Percentiles rank a stretch among this genome's conserved stretches.
These are phyloP conservation scores for Megalops cyprinoides DNA, from an alignment of 2,797 vertebrate genomes.

Conservation along the genomic window DNA sequence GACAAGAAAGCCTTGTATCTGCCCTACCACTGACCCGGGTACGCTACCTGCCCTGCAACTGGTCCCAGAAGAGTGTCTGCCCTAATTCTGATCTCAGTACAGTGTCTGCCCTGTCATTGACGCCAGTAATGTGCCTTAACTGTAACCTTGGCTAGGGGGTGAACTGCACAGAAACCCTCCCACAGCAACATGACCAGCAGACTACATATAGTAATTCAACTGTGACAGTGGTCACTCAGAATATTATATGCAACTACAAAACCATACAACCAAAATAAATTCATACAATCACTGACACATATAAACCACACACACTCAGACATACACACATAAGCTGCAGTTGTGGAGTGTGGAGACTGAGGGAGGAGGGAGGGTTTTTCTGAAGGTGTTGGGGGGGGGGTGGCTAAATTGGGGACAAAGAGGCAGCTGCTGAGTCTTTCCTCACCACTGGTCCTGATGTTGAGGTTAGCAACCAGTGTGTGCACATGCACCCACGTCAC, in stretches of 20 bases:
- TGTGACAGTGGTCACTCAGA: no score
- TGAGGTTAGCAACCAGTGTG: not conserved
- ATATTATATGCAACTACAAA: no score
- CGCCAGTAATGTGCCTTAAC: no score
- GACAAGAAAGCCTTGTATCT: no score
- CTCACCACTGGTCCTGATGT: slow-evolving; percentile 27
- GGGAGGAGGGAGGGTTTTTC: not conserved
- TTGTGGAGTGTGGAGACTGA: not conserved
- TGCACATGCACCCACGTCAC: not conserved
- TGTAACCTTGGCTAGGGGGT: no score
- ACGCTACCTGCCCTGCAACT: not conserved
- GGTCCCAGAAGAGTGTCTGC: no score
- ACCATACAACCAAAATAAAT: not conserved
- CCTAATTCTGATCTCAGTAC: no score
- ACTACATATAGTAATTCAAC: no score
- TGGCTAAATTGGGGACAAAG: slow-evolving; percentile 5
- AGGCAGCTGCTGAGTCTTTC: slow-evolving; percentile 18
- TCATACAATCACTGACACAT: not conserved
- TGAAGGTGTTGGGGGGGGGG: not conserved
- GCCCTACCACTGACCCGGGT: not conserved
- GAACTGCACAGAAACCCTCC: no score
- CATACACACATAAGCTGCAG: not conserved
- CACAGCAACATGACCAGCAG: no score
- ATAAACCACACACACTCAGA: not conserved
- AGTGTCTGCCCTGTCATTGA: no score